These are phyloP conservation scores for Eupithecia inturbata DNA, from an alignment of 2,888 invertebrate species.

Conservation along the genomic window DNA sequence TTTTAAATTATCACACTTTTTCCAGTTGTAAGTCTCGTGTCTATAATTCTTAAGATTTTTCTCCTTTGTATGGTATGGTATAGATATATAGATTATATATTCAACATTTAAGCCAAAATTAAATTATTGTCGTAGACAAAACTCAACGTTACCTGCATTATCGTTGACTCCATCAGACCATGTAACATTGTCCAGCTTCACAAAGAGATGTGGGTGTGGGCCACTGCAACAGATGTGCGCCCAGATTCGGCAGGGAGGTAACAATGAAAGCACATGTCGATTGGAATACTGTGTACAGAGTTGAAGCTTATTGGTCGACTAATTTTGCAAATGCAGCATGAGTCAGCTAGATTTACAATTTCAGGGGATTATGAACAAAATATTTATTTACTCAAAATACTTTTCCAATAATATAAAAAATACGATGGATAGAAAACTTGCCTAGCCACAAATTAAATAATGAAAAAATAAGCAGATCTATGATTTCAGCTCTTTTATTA, in stretches of 20 bases:
- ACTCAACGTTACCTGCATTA: constrained; percentile 1
- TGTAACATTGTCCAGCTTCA: constrained; percentile 47
- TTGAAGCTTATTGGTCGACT: constrained; percentile 65
- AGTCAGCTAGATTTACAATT: constrained; percentile 38
- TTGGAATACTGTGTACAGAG: constrained; percentile 37
- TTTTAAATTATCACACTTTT: no score
- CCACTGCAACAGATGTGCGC: constrained; percentile 73
- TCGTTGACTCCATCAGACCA: not conserved
- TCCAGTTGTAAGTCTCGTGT: no score
- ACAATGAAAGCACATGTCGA: constrained; percentile 77
- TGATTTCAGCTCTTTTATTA: no score
- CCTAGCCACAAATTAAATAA: no score
- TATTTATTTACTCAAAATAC: not conserved
- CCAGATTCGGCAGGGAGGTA: constrained; percentile 61
- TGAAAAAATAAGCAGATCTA: no score
- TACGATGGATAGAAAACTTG: no score
- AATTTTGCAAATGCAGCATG: constrained; percentile 70
- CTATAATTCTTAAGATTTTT: no score
- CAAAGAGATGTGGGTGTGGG: constrained; percentile 72
- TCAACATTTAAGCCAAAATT: no score
- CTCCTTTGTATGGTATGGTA: no score
- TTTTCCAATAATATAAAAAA: no score
- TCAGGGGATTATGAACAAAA: not conserved
- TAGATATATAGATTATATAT: no score
- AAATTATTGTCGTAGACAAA: not conserved